These are phyloP conservation scores for Orthosia gothica DNA, from an alignment of 2,888 invertebrate species.

Conservation along the genomic window DNA sequence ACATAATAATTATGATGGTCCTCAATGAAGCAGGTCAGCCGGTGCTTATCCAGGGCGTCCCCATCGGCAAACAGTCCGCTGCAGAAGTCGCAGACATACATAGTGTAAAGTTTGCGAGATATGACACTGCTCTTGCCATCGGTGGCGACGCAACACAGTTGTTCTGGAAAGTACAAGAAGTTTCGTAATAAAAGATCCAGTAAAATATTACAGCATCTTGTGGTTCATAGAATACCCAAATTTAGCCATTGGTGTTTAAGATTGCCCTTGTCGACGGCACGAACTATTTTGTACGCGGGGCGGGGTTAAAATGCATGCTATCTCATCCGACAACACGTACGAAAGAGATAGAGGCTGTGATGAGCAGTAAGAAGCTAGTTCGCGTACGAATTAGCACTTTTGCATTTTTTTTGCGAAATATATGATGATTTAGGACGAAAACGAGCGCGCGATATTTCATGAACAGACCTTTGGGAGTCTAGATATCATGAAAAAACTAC, in stretches of 20 bases:
- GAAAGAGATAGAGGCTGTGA: too few species aligned
- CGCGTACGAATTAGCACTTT: too few species aligned
- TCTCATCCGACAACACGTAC: too few species aligned
- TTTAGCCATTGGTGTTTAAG: neutral
- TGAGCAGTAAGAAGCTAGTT: too few species aligned
- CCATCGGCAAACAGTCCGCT: conserved; percentile 85
- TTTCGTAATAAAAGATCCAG: neutral
- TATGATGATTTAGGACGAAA: too few species aligned
- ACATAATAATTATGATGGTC: conserved; percentile 71
- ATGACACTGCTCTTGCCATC: conserved; percentile 78
- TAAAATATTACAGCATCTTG: neutral
- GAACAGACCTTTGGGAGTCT: too few species aligned
- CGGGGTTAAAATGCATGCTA: too few species aligned
- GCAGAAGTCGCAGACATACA: conserved; percentile 88
- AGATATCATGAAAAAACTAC: too few species aligned
- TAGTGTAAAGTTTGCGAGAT: conserved; percentile 80
- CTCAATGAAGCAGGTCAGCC: conserved; percentile 77
- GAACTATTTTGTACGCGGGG: too few species aligned
- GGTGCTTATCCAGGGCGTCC: conserved; percentile 84
- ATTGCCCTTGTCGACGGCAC: too few species aligned
- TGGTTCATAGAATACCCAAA: neutral
- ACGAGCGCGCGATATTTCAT: too few species aligned
- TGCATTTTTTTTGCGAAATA: too few species aligned
- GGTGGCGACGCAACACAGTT: conserved; percentile 82
- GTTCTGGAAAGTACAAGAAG: conserved; percentile 73